phyloP scores from a whole-genome alignment of 2,113 vertebrate genomes.

The Phyllopteryx taeniolatus region DNA sequence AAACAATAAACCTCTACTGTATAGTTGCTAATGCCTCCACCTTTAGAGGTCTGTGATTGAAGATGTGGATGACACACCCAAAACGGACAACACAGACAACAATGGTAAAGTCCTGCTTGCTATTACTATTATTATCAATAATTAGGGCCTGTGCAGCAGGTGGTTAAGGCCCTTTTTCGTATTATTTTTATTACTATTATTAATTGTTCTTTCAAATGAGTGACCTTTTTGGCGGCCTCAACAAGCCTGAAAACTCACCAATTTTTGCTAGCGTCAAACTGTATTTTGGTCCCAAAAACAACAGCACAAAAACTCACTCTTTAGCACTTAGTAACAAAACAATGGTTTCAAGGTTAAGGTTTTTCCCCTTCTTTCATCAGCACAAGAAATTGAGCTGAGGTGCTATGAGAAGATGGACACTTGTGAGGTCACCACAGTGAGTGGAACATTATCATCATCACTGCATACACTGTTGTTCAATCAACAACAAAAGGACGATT shows the following conservation, averaged over 20 bases:
- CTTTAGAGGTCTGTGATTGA: conserved; percentile 44
- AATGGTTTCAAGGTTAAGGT: background rate
- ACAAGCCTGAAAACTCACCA: too few species aligned
- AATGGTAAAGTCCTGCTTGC: conserved; percentile 27
- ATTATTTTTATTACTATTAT: background rate
- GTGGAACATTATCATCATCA: background rate
- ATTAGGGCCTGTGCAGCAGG: background rate
- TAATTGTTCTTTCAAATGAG: background rate
- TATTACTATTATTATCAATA: background rate
- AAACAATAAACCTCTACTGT: too few species aligned
- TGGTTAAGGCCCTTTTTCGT: background rate
- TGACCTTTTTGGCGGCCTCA: too few species aligned
- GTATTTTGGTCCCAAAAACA: too few species aligned
- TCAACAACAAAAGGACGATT: background rate
- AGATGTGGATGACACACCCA: conserved; percentile 22
- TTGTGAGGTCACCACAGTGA: conserved; percentile 38
- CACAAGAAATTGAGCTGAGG: conserved; percentile 45
- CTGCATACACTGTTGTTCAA: background rate
- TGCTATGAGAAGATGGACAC: conserved; percentile 32
- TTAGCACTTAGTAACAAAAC: background rate
- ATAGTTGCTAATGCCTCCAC: background rate
- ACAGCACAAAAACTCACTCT: too few species aligned
- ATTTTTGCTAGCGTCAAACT: too few species aligned
- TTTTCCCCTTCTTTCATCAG: background rate
- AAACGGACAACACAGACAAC: conserved; percentile 9